Base-by-base conservation (phyloP, 2,113 vertebrate genomes). In the Pheucticus melanocephalus region DNA sequence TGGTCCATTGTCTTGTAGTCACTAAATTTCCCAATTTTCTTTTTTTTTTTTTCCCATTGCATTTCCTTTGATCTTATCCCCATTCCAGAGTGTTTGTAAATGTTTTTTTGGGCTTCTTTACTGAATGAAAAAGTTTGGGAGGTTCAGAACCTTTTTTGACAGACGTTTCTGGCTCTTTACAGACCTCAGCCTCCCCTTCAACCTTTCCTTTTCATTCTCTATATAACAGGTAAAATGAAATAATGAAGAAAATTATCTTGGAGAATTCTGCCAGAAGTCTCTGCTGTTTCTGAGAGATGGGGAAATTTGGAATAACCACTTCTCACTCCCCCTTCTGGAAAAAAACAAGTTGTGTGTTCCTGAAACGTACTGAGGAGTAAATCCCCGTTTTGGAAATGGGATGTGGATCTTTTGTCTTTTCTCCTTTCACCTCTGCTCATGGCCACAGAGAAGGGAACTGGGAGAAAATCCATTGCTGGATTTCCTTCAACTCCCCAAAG, bases 331-430 rank as follows among this genome's bases (percentile, higher is more conserved):
- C 3, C 0, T 19, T 59, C 39, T 39, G 39, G 39, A 39, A 68
- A 54, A 51, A 47, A 64, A 44, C 5, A n/a, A 56, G 16, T 4
- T 35, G 28, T 64, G 25, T 0, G 0, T 18, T 82, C 37, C 68
- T 79, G 57, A 44, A 54, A 45, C 5, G 6, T 7, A 6, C 5
- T 11, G 30, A 81, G 51, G 44, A 61, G 33, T 15, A 44, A 54
- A 73, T 33, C 66, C 30, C 40, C 27, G 21, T 5, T 6, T 40
- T 2, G 40, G 69, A 56, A 51, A 60, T 1, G 2, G 45, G n/a
- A 61, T 27, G n/a, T 31, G 37, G 27, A 57, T 28, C n/a, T 69
- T 81, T 11, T 19, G 4, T 15, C 59, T 48, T 77, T 65, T 50
- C 33, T 65, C 37, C 15, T 64, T 88, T 69, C 47, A 7, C 27